phyloP scores from a whole-genome alignment of 2,888 invertebrate species.

The Operophtera brumata region DNA sequence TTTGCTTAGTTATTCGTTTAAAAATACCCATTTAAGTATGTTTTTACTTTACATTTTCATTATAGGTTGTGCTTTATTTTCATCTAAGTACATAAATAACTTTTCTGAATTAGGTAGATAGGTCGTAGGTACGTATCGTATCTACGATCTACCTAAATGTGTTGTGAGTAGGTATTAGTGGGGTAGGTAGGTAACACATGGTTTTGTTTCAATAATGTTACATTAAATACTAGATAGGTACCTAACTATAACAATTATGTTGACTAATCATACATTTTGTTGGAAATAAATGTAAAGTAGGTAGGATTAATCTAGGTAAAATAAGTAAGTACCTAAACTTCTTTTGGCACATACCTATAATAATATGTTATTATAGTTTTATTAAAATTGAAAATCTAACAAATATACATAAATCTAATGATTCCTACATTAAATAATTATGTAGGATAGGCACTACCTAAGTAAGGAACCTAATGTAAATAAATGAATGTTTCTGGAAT shows the following conservation, averaged over 20 bases:
- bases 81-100: not conserved
- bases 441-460: too few species aligned
- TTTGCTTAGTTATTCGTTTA: not conserved
- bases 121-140: too few species aligned
- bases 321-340: not conserved
- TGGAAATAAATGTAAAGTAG: not conserved
- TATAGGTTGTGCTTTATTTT: conserved; percentile 7
- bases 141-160: not conserved
- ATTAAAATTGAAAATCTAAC: not conserved
- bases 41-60: not conserved
- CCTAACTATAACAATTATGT: not conserved
- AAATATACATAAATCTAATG: not conserved
- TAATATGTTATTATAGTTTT: not conserved
- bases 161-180: too few species aligned
- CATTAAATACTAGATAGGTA: not conserved
- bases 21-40: not conserved
- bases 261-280: not conserved
- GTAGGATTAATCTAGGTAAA: not conserved
- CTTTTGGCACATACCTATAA: conserved; percentile 7
- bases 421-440: not conserved
- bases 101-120: too few species aligned
- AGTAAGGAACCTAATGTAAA: too few species aligned
- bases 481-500: too few species aligned
- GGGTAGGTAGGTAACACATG: not conserved
- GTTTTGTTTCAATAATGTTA: not conserved